Conservation (phyloP, 2,888 invertebrate species). For the Netelia virgata region DNA sequence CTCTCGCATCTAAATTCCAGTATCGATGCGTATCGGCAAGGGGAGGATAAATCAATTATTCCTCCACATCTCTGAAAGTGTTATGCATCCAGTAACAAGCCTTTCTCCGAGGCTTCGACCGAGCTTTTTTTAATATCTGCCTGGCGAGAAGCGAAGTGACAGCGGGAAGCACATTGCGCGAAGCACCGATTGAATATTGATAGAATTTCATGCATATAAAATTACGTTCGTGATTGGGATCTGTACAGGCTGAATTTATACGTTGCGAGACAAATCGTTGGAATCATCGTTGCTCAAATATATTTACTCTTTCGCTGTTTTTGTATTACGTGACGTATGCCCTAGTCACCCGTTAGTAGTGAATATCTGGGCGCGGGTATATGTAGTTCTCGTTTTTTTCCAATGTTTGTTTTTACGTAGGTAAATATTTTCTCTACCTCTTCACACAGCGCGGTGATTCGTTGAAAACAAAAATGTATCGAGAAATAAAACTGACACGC, state of each 20-base stretch:
- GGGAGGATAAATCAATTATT: conserved; percentile 24
- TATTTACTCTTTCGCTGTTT: neutral
- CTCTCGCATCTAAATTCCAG: conserved; percentile 13
- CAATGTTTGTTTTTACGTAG: conserved; percentile 62
- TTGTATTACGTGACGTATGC: neutral
- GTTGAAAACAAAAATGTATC: conserved; percentile 36
- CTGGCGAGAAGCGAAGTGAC: neutral
- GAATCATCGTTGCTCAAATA: neutral
- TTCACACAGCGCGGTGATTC: conserved; percentile 63
- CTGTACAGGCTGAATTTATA: neutral
- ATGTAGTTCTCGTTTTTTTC: neutral
- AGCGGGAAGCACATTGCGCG: neutral
- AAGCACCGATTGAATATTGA: conserved; percentile 9
- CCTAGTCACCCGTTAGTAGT: neutral
- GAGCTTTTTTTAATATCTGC: neutral
- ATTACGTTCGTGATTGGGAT: neutral
- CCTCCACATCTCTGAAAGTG: neutral
- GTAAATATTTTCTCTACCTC: conserved; percentile 81
- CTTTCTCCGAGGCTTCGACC: neutral
- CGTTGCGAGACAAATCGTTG: neutral
- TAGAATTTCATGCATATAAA: neutral
- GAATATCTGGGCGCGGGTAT: neutral
- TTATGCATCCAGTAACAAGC: conserved; percentile 14
- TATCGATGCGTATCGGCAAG: conserved; percentile 30
- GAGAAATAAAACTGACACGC: conserved; percentile 42